These are phyloP conservation scores for Tachysurus vachellii DNA, from an alignment of 2,113 vertebrate genomes.

Conservation along the genomic window DNA sequence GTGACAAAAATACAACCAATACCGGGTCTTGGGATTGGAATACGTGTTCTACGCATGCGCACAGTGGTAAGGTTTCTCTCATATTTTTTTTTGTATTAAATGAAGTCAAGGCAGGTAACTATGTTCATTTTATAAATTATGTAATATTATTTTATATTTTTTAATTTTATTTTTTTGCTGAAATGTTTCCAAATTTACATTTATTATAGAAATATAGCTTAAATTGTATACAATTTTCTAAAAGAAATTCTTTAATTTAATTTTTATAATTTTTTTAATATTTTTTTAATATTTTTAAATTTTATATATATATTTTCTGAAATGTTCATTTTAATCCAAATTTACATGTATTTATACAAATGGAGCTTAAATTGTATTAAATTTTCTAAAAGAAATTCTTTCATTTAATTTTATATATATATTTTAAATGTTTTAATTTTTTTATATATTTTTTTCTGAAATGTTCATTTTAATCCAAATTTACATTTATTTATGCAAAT, in stretches of 20 bases:
- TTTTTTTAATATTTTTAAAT: too few relatives aligned
- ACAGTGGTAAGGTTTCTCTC: background rate
- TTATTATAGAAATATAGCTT: background rate
- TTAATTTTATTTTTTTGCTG: background rate
- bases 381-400: too few relatives aligned
- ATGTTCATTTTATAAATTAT: background rate
- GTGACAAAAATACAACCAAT: background rate
- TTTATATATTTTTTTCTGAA: too few relatives aligned
- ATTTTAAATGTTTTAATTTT: too few relatives aligned
- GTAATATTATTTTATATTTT: background rate
- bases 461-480: too few relatives aligned
- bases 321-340: too few relatives aligned
- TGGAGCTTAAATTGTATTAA: background rate
- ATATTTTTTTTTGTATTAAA: background rate
- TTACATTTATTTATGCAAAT: too few relatives aligned
- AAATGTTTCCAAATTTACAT: background rate
- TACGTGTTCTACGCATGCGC: conserved; percentile 53
- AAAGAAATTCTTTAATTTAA: background rate
- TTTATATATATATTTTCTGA: too few relatives aligned
- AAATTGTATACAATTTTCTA: background rate
- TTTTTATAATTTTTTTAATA: too few relatives aligned
- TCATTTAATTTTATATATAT: background rate
- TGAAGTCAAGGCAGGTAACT: background rate
- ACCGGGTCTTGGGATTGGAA: background rate
- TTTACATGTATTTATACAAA: background rate